These are phyloP conservation scores for Melipona quadrifasciata DNA, from an alignment of 1,140 invertebrate species.

Conservation along the genomic window DNA sequence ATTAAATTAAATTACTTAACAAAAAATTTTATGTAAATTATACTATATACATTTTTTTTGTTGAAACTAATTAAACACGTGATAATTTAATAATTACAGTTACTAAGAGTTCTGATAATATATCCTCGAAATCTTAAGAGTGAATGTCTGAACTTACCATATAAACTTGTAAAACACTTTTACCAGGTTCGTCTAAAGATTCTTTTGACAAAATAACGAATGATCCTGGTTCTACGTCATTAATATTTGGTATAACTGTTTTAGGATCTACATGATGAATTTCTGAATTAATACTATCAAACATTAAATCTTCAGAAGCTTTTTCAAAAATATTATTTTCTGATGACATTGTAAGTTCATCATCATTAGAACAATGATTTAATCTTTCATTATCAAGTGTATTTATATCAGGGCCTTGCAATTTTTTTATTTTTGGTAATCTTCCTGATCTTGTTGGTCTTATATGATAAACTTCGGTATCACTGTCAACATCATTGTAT, in stretches of 20 bases:
- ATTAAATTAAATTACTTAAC: not conserved
- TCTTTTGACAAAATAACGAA: slow-evolving; percentile 78
- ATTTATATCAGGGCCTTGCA: slow-evolving; percentile 70
- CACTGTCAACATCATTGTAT: slow-evolving; percentile 63
- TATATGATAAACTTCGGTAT: slow-evolving; percentile 72
- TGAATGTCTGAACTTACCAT: slow-evolving; percentile 76
- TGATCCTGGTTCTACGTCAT: slow-evolving; percentile 76
- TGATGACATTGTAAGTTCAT: slow-evolving; percentile 17
- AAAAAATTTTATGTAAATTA: not conserved
- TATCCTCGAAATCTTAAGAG: slow-evolving; percentile 48
- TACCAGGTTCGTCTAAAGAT: slow-evolving; percentile 73
- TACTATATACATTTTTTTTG: slow-evolving; percentile 36
- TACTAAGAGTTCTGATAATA: slow-evolving; percentile 68
- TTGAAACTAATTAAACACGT: slow-evolving; percentile 36
- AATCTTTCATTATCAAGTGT: slow-evolving; percentile 57
- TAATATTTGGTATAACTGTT: slow-evolving; percentile 69
- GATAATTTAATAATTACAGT: slow-evolving; percentile 67
- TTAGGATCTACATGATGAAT: slow-evolving; percentile 34
- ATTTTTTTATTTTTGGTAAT: slow-evolving; percentile 70
- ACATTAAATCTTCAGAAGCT: slow-evolving; percentile 1
- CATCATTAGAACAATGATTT: slow-evolving; percentile 17
- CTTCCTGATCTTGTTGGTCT: slow-evolving; percentile 77
- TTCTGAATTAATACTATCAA: slow-evolving; percentile 13
- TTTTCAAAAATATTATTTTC: not conserved
- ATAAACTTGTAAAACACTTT: slow-evolving; percentile 78